Base-by-base conservation (phyloP, 1,140 invertebrate genomes). In the Eciton burchellii region DNA sequence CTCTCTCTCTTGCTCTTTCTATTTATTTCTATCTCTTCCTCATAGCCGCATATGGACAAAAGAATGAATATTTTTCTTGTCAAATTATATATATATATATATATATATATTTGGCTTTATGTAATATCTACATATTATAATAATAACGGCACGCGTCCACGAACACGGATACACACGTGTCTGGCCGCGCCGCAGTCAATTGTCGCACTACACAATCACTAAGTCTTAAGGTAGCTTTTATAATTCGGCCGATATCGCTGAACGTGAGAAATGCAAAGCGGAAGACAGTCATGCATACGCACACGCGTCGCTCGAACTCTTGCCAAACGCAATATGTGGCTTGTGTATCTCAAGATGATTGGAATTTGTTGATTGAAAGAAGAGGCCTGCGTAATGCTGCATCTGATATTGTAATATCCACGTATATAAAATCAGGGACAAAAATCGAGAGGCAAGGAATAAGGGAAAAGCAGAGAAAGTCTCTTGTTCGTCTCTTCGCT, bases 181-280 rank as follows among this genome's bases (percentile, higher is more conserved):
- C 14, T 21, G 12, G 60, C 47, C 49, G 65, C 47, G 79, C 26
- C 21, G 29, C 45, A 76, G 86, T 90, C 85, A 91, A 90, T 90
- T 79, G 83, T 81, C 90, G 89, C 87, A 90, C 90, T 43, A 88
- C 57, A 88, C 90, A 93, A 91, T 92, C 90, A 91, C 86, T 91
- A 92, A 90, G 90, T 91, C 76, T 85, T 92, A 92, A 92, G 90
- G 89, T 91, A 91, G 89, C 85, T 93, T 93, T 93, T 92, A 79
- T 93, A 92, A 86, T 85, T 54, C n/a, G 19, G 5, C 8, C 52
- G 52, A 19, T 54, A 54, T 21, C 19, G 19, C 19, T 19, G 19
- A 19, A 19, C 52, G 52, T n/a, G 52, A 21, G 49, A 35, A 35
- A 3, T 35, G 35, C 35, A 35, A 35, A 3, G 6, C 35, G 35